Evolutionary conservation across 2,888 invertebrate genomes (phyloP).

Genomic region (Aporophyla lueneburgensis): DNA sequence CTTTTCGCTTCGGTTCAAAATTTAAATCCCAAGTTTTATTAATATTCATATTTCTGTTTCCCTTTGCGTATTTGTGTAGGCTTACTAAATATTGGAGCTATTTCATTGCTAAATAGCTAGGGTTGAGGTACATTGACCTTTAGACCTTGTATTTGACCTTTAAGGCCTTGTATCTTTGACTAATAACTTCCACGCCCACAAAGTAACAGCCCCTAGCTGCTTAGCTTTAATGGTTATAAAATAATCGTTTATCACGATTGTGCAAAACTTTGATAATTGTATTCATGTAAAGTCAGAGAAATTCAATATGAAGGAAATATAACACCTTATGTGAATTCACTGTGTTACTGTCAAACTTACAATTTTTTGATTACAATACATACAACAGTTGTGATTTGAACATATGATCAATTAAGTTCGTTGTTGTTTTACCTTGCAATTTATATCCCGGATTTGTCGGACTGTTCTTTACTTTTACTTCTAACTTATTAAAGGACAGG

Average conservation of each 20-base stretch:
- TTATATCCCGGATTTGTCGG: no score
- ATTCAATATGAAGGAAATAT: not conserved
- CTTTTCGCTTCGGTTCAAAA: constrained; percentile 34
- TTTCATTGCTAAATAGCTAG: constrained; percentile 1
- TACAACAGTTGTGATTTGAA: not conserved
- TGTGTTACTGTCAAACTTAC: no score
- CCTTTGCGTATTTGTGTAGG: constrained; percentile 11
- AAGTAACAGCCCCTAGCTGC: not conserved
- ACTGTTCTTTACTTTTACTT: not conserved
- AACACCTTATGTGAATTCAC: no score
- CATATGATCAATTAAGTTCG: not conserved
- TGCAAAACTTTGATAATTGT: not conserved
- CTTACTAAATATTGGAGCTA: constrained; percentile 14
- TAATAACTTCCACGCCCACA: not conserved
- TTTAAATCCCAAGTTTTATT: constrained; percentile 54
- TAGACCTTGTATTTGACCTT: constrained; percentile 1
- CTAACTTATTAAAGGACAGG: no score
- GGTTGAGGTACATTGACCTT: not conserved
- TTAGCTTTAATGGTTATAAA: constrained; percentile 11
- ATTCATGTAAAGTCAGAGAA: not conserved
- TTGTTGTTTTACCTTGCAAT: not conserved
- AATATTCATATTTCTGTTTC: constrained; percentile 39
- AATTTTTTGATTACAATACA: no score
- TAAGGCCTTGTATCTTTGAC: no score
- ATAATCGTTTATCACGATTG: not conserved